phyloP scores from a whole-genome alignment of 2,113 vertebrate genomes.

The Menidia beryllina region DNA sequence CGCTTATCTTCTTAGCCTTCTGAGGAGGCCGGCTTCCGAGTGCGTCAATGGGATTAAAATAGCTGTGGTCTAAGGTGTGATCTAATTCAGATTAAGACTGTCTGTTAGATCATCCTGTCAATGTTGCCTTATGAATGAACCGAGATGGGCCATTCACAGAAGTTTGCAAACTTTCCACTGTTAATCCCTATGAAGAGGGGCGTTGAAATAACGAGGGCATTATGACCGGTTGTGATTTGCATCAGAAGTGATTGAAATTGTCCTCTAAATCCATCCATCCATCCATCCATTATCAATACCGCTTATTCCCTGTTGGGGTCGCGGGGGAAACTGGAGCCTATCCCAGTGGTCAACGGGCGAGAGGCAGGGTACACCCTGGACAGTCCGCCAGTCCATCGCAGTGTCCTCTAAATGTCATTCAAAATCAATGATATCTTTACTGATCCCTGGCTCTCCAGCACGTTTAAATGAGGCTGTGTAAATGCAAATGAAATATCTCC shows the following conservation, averaged over 20 bases:
- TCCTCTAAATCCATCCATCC: background rate
- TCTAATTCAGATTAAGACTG: constrained; percentile 50
- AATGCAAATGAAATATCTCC: no score
- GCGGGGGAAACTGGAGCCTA: no score
- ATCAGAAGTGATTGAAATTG: background rate
- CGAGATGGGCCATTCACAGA: constrained; percentile 8
- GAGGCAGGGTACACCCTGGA: no score
- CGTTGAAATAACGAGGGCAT: background rate
- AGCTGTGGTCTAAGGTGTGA: constrained; percentile 32
- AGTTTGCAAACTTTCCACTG: constrained; percentile 3
- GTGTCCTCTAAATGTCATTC: no score
- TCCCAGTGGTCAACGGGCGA: no score
- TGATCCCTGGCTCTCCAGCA: no score
- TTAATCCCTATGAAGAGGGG: background rate
- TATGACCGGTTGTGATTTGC: background rate
- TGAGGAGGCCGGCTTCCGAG: constrained; percentile 29
- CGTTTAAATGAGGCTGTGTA: no score
- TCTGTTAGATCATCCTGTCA: constrained; percentile 30
- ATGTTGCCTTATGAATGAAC: constrained; percentile 3
- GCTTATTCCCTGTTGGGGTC: no score
- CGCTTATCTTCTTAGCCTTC: constrained; percentile 45
- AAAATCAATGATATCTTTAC: no score
- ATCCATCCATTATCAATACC: background rate
- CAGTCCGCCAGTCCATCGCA: no score
- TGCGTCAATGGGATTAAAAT: constrained; percentile 73